A percentile compares a stretch with the other conserved stretches of the same genome.
Evolutionary conservation across 1,140 invertebrate genomes (phyloP).

Genomic region (Cydia fagiglandana): DNA sequence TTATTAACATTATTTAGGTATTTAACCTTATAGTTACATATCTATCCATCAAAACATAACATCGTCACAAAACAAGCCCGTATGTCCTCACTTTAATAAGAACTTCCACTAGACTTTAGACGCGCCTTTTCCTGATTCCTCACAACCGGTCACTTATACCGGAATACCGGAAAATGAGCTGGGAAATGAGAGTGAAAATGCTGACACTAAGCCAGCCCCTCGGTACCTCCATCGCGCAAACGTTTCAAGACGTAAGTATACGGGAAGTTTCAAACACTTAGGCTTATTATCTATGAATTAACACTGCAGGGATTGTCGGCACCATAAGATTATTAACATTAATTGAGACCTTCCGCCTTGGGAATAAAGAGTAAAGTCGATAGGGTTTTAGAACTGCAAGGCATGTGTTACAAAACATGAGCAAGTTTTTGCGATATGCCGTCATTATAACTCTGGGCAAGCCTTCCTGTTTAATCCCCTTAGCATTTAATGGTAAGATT

Average conservation of each 20-base stretch:
- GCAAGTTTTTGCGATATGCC: background rate
- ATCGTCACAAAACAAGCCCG: background rate
- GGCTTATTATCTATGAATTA: background rate
- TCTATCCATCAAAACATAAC: background rate
- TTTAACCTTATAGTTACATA: background rate
- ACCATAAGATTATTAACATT: background rate
- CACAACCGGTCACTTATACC: slow-evolving; percentile 16
- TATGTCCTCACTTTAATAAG: slow-evolving; percentile 26
- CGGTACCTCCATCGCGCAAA: background rate
- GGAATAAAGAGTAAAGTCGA: background rate
- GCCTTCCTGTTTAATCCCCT: slow-evolving; percentile 21
- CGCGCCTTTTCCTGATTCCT: slow-evolving; percentile 28
- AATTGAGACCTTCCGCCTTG: background rate
- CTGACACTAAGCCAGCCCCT: slow-evolving; percentile 20
- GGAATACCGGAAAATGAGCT: slow-evolving; percentile 22
- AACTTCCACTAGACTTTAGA: slow-evolving; percentile 27
- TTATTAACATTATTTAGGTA: too few relatives aligned
- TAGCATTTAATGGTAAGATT: background rate
- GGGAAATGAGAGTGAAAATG: slow-evolving; percentile 30
- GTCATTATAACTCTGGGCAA: slow-evolving; percentile 22
- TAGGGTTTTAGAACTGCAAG: background rate
- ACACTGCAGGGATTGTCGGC: background rate
- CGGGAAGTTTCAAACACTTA: background rate
- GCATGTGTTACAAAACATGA: background rate
- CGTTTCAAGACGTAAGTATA: slow-evolving; percentile 5